These are phyloP conservation scores for Acanthosepion esculentum DNA, from an alignment of 2,888 invertebrate genomes.

Conservation along the genomic window DNA sequence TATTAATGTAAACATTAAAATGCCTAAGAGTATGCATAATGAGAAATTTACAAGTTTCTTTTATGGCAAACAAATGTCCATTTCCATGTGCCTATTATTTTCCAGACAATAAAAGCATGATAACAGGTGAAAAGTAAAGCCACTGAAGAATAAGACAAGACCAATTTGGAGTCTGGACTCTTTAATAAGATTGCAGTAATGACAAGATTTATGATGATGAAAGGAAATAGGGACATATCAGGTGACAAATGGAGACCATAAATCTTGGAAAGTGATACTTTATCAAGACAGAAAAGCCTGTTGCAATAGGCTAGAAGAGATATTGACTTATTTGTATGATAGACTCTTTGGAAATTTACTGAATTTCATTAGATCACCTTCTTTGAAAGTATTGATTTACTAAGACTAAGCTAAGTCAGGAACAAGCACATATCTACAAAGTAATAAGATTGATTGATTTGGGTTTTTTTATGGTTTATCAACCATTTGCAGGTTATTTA, in stretches of 20 bases:
- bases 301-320: background rate
- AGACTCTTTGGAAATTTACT: background rate
- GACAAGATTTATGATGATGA: background rate
- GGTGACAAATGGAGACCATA: background rate
- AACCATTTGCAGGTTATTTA: no score
- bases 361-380: background rate
- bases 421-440: background rate
- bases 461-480: no score
- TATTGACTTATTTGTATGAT: background rate
- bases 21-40: no score
- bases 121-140: background rate
- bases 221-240: background rate
- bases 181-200: background rate
- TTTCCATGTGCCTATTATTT: background rate
- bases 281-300: background rate
- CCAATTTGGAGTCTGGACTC: background rate
- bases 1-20: no score
- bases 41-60: no score
- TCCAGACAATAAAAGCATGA: background rate
- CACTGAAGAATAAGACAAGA: background rate
- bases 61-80: no score
- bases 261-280: background rate
- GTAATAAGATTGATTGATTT: background rate
- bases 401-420: background rate
- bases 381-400: background rate